Conservation (phyloP, 2,888 invertebrate genomes). For the Trileptium ribeirensis region DNA sequence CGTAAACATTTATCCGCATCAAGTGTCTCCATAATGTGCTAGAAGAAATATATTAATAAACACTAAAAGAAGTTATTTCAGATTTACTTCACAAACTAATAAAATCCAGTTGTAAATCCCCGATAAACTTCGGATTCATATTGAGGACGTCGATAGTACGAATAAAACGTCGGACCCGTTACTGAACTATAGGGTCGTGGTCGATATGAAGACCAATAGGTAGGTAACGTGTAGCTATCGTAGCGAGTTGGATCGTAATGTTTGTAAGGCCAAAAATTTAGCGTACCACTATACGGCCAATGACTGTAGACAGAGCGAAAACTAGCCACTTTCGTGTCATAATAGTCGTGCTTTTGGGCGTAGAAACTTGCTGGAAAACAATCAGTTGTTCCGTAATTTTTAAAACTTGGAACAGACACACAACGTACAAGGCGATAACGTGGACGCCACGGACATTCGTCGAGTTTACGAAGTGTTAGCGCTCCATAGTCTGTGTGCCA, state of each 20-base stretch:
- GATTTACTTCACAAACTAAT: no score
- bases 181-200: neutral
- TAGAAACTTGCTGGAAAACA: neutral
- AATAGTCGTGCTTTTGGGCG: neutral
- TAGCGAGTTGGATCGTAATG: neutral
- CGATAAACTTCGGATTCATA: neutral
- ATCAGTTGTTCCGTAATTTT: neutral
- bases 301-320: neutral
- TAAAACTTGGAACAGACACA: no score
- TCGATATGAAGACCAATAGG: neutral
- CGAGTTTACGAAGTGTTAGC: no score
- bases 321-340: neutral
- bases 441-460: no score
- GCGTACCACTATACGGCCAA: neutral
- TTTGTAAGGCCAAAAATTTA: neutral
- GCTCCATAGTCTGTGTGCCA: no score
- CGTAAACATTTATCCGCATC: no score
- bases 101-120: no score
- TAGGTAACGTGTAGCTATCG: neutral
- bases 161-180: neutral
- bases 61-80: no score
- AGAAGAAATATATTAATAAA: no score
- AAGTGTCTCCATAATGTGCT: no score
- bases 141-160: neutral
- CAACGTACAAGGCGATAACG: no score